Evolutionary conservation across 2,113 vertebrate genomes (phyloP), one percentile per base, ranked within the genome.

Genomic region (Antechinus stuartii): DNA sequence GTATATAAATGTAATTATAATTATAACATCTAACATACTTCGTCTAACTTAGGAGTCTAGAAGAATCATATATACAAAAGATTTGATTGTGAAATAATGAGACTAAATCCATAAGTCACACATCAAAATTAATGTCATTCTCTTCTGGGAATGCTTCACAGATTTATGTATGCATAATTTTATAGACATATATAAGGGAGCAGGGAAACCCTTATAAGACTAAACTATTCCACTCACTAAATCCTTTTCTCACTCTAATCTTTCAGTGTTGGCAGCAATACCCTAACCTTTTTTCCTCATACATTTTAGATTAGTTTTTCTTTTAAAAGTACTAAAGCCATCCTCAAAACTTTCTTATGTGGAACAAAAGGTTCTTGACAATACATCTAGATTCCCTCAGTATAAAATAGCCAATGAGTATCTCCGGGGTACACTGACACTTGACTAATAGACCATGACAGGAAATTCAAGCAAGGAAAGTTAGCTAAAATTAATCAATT

Each of bases 131-230:
- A 61, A 61, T 61, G 10, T 61, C 22, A 11, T 92, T 30, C 42
- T 94, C 6, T 90, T 47, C 25, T 35, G 90, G 23, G 27, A 16
- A 26, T 50, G 7, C 22, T 93, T 93, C 53, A 91, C 8, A 89
- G 53, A 61, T 76, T 91, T 93, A 90, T 61, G 47, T 52, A 1
- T 54, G 53, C n/a, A n/a, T 55, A 92, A 94, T 91, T 97, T 97
- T 56, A 35, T 89, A 91, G 92, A 91, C 22, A 54, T 61, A n/a
- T 91, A 76, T 95, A 54, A 56, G 26, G 35, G 25, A 57, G 1
- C 56, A 57, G 56, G 55, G 55, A 57, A 61, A 61, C 9, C 56
- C 56, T 26, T 30, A 11, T 61, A 61, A 61, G 26, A 23, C n/a
- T 12, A 0, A 16, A 68, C 68, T 25, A 61, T 5, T 55, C 47